A percentile compares a stretch with the other conserved stretches of the same genome.
Conservation (phyloP, 2,113 vertebrate genomes). For the Cololabis saira region DNA sequence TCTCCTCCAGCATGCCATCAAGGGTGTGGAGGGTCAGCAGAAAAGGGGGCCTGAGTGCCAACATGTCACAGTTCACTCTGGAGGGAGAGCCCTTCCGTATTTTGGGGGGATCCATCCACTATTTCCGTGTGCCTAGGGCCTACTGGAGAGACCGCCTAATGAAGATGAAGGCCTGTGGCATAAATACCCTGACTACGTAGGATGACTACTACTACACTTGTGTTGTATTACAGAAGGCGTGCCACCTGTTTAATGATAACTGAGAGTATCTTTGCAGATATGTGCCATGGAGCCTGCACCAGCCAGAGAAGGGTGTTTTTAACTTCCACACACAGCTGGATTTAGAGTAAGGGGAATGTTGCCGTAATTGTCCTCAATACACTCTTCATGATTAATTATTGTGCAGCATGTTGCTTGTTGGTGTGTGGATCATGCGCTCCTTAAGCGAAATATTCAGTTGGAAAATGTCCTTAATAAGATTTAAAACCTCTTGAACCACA, state of each 20-base stretch:
- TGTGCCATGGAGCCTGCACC: slow-evolving; percentile 93
- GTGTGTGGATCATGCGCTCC: background rate
- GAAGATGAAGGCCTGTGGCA: slow-evolving; percentile 93
- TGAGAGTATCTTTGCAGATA: slow-evolving; percentile 75
- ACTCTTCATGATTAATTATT: background rate
- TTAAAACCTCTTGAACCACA: background rate
- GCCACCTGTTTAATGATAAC: slow-evolving; percentile 9
- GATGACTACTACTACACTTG: slow-evolving; percentile 25
- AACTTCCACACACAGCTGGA: slow-evolving; percentile 90
- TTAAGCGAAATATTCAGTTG: background rate
- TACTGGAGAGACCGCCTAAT: slow-evolving; percentile 94
- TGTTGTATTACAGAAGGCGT: background rate
- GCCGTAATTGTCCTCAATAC: background rate
- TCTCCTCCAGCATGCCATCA: slow-evolving; percentile 47
- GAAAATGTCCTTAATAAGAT: slow-evolving; percentile 1
- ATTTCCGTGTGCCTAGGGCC: slow-evolving; percentile 88
- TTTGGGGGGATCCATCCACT: slow-evolving; percentile 89
- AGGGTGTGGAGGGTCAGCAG: slow-evolving; percentile 74
- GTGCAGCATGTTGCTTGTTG: background rate
- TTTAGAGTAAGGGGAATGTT: slow-evolving; percentile 82
- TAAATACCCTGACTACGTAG: slow-evolving; percentile 95
- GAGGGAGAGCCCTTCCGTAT: slow-evolving; percentile 85
- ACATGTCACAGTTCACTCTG: slow-evolving; percentile 83
- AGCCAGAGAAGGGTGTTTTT: slow-evolving; percentile 86
- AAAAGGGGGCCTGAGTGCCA: slow-evolving; percentile 83